A percentile compares a stretch with the other conserved stretches of the same genome.
Conservation (phyloP, 2,888 invertebrate species). For the Nesidiocoris tenuis region DNA sequence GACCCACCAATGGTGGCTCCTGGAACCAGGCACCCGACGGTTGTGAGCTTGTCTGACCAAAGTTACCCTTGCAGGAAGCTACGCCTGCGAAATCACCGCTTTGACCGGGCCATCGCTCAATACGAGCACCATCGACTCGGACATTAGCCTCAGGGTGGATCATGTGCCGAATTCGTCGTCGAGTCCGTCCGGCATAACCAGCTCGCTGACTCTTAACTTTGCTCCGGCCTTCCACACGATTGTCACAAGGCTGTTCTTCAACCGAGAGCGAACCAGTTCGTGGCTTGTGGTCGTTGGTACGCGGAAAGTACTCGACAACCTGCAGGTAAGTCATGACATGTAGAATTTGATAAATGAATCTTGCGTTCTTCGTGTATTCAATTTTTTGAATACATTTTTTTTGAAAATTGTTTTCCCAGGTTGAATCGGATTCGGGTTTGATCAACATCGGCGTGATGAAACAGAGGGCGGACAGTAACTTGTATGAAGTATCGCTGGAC, state of each 20-base stretch:
- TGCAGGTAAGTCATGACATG: constrained; percentile 8
- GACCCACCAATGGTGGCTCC: too few species aligned
- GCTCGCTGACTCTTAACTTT: constrained; percentile 7
- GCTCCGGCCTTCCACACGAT: constrained; percentile 9
- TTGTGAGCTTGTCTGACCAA: too few species aligned
- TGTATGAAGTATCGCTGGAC: constrained; percentile 12
- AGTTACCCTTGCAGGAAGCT: constrained; percentile 19
- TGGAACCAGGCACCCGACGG: too few species aligned
- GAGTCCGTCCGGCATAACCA: not conserved
- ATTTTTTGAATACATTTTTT: not conserved
- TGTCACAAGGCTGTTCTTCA: constrained; percentile 17
- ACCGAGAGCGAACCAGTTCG: constrained; percentile 6
- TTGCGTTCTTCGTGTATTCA: not conserved
- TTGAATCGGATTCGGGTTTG: constrained; percentile 24
- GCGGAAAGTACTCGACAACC: constrained; percentile 8
- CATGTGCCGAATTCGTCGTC: not conserved
- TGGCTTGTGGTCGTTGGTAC: constrained; percentile 13
- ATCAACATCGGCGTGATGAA: not conserved
- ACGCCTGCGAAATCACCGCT: constrained; percentile 30
- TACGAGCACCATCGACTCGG: constrained; percentile 29
- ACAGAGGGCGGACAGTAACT: constrained; percentile 6
- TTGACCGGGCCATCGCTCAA: constrained; percentile 31
- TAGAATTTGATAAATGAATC: not conserved
- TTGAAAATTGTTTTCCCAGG: constrained; percentile 2
- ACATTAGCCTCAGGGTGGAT: constrained; percentile 15